Percentiles rank a stretch among this genome's conserved stretches.
Conservation (phyloP, 2,797 vertebrate species). For the Neosalanx taihuensis region DNA sequence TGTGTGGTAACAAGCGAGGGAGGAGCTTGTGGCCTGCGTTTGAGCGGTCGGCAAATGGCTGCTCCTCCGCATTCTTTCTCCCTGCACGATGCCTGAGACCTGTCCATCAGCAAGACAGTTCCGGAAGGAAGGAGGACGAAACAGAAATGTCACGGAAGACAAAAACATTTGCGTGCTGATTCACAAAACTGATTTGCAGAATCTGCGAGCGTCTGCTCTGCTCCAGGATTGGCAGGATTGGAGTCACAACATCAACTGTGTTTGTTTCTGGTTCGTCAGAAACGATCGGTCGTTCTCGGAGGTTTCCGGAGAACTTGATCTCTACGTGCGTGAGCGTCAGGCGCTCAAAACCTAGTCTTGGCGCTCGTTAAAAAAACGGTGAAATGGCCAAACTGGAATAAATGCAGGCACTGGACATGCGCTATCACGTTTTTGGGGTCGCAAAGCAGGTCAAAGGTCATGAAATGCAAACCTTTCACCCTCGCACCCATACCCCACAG, state of each 20-base stretch:
- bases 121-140: too few relatives aligned
- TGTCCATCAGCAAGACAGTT: too few relatives aligned
- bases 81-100: too few relatives aligned
- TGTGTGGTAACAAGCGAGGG: not conserved
- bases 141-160: too few relatives aligned
- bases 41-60: too few relatives aligned
- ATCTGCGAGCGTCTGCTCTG: not conserved
- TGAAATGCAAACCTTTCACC: not conserved
- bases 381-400: too few relatives aligned
- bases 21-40: not conserved
- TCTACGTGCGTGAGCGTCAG: not conserved
- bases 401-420: too few relatives aligned
- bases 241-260: not conserved
- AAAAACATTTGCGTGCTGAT: too few relatives aligned
- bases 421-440: not conserved
- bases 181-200: not conserved
- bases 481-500: not conserved
- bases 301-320: not conserved
- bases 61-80: too few relatives aligned
- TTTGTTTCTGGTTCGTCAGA: not conserved
- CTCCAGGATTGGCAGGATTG: not conserved
- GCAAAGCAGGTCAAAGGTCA: not conserved
- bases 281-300: not conserved
- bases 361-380: too few relatives aligned
- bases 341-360: not conserved